Base-by-base conservation (phyloP, 1,140 invertebrate species). In the Bathynomus jamesi region DNA sequence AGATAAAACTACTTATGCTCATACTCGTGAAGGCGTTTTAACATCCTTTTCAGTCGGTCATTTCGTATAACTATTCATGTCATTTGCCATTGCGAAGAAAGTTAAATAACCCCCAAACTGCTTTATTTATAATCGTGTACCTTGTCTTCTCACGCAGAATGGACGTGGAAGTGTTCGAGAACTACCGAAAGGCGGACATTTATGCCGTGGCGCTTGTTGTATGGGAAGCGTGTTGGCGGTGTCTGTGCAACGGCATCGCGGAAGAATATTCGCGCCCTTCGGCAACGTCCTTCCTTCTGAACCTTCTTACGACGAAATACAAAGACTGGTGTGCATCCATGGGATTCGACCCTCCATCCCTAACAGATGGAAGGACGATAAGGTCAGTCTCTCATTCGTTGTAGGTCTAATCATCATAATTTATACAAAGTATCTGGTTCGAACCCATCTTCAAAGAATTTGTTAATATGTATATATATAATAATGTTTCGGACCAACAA, bases 231-330 rank as follows among this genome's bases (percentile, higher is more conserved):
- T 87, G 87, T 73, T 83, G 89, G 28, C 85, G 90, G 75, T 91
- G 89, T 13, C 81, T 89, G 64, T 87, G 87, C 61, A 87, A 88
- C 76, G 90, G 90, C 8, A 89, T 91, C 66, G 87, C 87, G 24
- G 89, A 92, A 78, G 93, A 95, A 65, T 94, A 95, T 79, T 88
- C 91, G 76, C 87, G 92, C n/a, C 95, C 11, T 98, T 89, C 84
- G 88, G 88, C 78, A 94, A 96, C 81, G 86, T 90, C 69, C 91
- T 95, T 24, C 88, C 91, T 10, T 88, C 90, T 76, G 95, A 98
- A 85, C 95, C 96, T 13, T 89, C 88, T 28, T 95, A 95, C 81
- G 95, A 98, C 76, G 94, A 98, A 74, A 97, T 99, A 94, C 87
- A 89, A 77, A 87, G 90, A 69, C 90, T 93, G n/a, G 94, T 98